phyloP scores from a whole-genome alignment of 2,888 invertebrate genomes.

The Crematogaster levior region DNA sequence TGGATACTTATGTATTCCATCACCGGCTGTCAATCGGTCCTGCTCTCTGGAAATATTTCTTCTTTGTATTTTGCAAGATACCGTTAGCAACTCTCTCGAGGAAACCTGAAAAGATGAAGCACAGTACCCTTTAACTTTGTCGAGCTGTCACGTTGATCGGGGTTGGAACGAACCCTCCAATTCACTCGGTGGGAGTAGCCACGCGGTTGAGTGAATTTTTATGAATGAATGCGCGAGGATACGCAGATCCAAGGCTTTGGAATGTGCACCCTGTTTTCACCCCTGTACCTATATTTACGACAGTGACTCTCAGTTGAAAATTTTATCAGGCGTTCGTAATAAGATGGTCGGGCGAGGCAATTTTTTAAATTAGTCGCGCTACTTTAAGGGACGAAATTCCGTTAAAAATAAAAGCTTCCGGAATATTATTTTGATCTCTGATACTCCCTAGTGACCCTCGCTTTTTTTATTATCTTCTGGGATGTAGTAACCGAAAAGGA shows the following conservation, averaged over 20 bases:
- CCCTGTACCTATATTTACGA: slow-evolving; percentile 74
- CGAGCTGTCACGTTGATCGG: slow-evolving; percentile 72
- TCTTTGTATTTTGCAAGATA: slow-evolving; percentile 61
- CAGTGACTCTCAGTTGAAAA: slow-evolving; percentile 73
- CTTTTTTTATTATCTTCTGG: slow-evolving; percentile 21
- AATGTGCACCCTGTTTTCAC: slow-evolving; percentile 76
- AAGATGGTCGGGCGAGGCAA: slow-evolving; percentile 18
- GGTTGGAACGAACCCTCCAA: slow-evolving; percentile 74
- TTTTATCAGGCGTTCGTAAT: slow-evolving; percentile 51
- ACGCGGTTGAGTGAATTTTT: slow-evolving; percentile 78
- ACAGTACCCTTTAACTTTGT: slow-evolving; percentile 71
- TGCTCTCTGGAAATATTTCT: slow-evolving; percentile 1
- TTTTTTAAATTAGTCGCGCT: slow-evolving; percentile 42
- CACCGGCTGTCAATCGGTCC: background rate
- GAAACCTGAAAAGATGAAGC: slow-evolving; percentile 68
- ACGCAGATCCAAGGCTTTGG: slow-evolving; percentile 74
- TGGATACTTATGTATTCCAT: background rate
- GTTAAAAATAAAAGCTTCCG: slow-evolving; percentile 35
- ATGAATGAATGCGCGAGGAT: slow-evolving; percentile 79
- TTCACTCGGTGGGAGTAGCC: slow-evolving; percentile 74
- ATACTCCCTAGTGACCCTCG: background rate
- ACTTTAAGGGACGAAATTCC: slow-evolving; percentile 35
- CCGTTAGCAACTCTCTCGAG: slow-evolving; percentile 49
- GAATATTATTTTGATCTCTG: slow-evolving; percentile 34
- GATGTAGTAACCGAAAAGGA: background rate